A percentile compares a stretch with the other conserved stretches of the same genome.
These are phyloP conservation scores for Paracanthobrama guichenoti DNA, from an alignment of 2,113 vertebrate species.

Conservation along the genomic window DNA sequence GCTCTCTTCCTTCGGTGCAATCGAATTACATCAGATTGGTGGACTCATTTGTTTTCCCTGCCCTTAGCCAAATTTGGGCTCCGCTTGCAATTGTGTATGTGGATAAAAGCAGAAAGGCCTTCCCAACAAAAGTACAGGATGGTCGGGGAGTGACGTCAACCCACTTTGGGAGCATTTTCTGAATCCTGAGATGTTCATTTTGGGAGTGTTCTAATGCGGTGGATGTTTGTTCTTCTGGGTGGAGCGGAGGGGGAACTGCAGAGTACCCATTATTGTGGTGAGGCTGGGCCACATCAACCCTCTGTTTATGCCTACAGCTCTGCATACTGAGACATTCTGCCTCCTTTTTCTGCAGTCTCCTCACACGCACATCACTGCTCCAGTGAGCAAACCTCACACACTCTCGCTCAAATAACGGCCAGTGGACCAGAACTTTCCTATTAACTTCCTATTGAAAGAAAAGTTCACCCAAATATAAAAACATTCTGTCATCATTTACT, in stretches of 20 bases:
- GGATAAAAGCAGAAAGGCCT: conserved; percentile 20
- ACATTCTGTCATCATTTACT: background rate
- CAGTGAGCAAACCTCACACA: conserved; percentile 25
- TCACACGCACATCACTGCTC: conserved; percentile 53
- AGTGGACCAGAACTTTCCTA: conserved; percentile 32
- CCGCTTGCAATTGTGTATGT: conserved; percentile 25
- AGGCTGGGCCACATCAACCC: conserved; percentile 64
- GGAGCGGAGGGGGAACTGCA: conserved; percentile 47
- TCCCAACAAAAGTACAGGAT: conserved; percentile 24
- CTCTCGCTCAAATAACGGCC: background rate
- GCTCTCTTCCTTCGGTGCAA: conserved; percentile 17
- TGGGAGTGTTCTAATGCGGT: conserved; percentile 57
- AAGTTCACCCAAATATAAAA: background rate
- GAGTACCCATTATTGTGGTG: conserved; percentile 66
- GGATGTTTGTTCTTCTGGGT: conserved; percentile 47
- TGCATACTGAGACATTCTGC: conserved; percentile 47
- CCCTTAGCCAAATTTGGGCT: conserved; percentile 29
- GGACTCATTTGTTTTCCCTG: conserved; percentile 36
- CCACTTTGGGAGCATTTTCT: conserved; percentile 21
- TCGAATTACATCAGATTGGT: conserved; percentile 13
- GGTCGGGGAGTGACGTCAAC: conserved; percentile 3
- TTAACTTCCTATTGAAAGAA: background rate
- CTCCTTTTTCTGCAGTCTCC: conserved; percentile 44
- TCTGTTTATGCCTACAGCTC: conserved; percentile 61
- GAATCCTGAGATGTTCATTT: conserved; percentile 52